phyloP scores from a whole-genome alignment of 2,888 invertebrate species.

The Pandemis cinnamomeana region DNA sequence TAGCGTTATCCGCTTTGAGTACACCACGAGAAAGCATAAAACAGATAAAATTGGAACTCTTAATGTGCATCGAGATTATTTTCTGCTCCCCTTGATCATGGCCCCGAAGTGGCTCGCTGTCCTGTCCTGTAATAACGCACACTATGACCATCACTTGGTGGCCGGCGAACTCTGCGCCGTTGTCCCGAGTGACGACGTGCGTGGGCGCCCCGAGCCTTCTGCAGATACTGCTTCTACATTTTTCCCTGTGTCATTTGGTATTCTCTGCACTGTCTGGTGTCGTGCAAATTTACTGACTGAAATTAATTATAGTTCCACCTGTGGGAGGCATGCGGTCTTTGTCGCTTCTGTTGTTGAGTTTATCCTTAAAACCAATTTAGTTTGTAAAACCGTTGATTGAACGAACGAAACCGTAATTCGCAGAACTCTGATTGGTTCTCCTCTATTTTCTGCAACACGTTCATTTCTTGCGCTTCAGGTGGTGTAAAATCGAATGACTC shows the following conservation, averaged over 20 bases:
- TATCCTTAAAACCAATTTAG: not conserved
- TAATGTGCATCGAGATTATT: no score
- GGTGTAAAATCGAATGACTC: not conserved
- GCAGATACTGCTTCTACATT: not conserved
- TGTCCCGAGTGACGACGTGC: not conserved
- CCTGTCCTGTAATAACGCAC: no score
- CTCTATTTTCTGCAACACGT: not conserved
- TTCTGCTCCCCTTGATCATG: no score
- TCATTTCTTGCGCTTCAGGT: not conserved
- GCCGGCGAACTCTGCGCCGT: not conserved
- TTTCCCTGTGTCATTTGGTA: not conserved
- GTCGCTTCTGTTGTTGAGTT: not conserved
- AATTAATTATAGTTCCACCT: not conserved
- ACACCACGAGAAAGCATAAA: not conserved
- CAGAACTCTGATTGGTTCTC: not conserved
- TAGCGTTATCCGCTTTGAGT: not conserved
- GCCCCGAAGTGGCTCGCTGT: no score
- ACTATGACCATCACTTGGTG: not conserved
- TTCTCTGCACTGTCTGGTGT: not conserved
- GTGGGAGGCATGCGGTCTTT: conserved; percentile 7
- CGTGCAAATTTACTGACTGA: not conserved
- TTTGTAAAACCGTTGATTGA: not conserved
- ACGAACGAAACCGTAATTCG: not conserved
- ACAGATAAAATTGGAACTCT: no score
- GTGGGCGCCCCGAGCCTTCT: not conserved